Base-by-base conservation (phyloP, 1,140 invertebrate genomes). In the Thereuonema tuberculata region DNA sequence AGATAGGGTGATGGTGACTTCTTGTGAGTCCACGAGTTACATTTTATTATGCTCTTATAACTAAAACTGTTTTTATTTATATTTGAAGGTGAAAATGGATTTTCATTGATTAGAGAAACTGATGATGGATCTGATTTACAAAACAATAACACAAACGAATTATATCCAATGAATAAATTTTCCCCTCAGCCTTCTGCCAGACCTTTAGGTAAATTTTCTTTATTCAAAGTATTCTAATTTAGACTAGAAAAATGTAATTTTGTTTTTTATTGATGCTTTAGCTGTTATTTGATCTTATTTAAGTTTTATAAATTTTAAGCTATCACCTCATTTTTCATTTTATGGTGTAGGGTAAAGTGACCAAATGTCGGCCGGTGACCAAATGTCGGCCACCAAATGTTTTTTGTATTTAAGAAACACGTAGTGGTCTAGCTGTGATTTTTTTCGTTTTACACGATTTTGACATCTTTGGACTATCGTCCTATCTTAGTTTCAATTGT, bases 21-120 rank as follows among this genome's bases (percentile, higher is more conserved):
- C 9, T 43, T 43, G 9, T 12, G 9, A 12, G 9, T 12, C 9
- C 9, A 43, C 37, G 9, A 43, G 37, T 12, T 12, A 43, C 37
- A 43, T 43, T 43, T 43, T 43, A n/a, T n/a, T 28, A 62, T 14
- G 61, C 59, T 3, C 60, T 62, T 60, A 62, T 62, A 31, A 58
- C 61, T 64, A 58, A 49, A 26, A 21, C 27, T 14, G 43, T 55
- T 46, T 0, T n/a, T 27, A 17, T 5, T 43, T 20, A 27, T 14
- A 1, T 15, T 53, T 55, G 28, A 47, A n/a, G 54, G 46, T 23
- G 60, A 58, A 23, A 54, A 54, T 17, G 28, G 58, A 20, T 63
- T 59, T 31, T 61, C 59, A 15, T 56, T 61, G 28, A 58, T 58
- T 3, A 63, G 1, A 63, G 37, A 55, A 60, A 49, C 1, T 55